Evolutionary conservation across 2,113 vertebrate species (phyloP).

Genomic region (Cinclus mexicanus): DNA sequence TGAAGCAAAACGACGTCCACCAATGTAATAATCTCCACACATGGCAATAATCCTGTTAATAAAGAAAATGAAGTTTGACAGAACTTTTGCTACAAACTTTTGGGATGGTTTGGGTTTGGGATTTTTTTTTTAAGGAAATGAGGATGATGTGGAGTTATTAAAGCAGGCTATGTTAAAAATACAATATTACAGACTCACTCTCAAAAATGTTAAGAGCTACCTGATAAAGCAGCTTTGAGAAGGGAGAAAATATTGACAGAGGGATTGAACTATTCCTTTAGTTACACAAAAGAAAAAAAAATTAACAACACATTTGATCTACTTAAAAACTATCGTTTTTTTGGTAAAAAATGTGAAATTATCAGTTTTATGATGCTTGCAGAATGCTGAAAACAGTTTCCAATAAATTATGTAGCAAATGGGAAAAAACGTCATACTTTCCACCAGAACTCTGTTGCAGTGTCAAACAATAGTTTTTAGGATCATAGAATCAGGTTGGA

Average conservation of each 20-base stretch:
- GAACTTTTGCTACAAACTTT: background rate
- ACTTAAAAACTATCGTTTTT: background rate
- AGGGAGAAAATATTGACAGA: background rate
- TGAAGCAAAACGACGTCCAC: conserved; percentile 94
- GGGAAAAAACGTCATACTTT: background rate
- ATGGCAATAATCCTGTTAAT: conserved; percentile 92
- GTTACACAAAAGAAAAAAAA: background rate
- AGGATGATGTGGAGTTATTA: background rate
- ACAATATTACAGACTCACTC: background rate
- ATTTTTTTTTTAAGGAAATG: background rate
- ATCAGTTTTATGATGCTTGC: background rate
- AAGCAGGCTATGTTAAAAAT: background rate
- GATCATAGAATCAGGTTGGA: background rate
- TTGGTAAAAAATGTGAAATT: background rate
- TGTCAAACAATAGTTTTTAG: background rate
- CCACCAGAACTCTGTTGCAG: background rate
- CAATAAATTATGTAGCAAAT: background rate
- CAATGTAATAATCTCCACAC: conserved; percentile 98
- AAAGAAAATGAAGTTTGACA: conserved; percentile 5
- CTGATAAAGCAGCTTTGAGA: background rate
- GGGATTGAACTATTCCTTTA: background rate
- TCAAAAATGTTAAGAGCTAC: background rate
- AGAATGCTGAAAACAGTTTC: background rate
- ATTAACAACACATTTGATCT: background rate
- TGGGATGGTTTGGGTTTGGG: background rate